phyloP scores from a whole-genome alignment of 2,797 vertebrate genomes.

The Carapus acus region DNA sequence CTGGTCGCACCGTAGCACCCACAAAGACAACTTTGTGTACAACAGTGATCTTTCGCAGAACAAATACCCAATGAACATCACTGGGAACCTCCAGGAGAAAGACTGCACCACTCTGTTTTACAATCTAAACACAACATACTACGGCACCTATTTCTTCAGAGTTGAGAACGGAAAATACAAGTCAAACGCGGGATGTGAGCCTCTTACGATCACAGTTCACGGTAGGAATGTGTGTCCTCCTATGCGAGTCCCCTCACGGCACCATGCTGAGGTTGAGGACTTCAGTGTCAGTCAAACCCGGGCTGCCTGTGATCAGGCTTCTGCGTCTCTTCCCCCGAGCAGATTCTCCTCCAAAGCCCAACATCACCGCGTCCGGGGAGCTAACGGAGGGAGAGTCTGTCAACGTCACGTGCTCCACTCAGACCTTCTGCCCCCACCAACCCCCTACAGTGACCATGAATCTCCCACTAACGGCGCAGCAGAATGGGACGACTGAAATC shows the following conservation, averaged over 20 bases:
- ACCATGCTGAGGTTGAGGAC: no score
- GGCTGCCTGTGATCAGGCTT: neutral
- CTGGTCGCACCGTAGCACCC: no score
- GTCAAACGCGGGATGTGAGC: constrained; percentile 4
- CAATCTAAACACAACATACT: neutral
- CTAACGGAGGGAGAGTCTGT: constrained; percentile 9
- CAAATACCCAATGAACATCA: constrained; percentile 13
- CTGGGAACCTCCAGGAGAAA: constrained; percentile 37
- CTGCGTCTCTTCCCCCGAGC: constrained; percentile 1
- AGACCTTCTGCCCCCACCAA: constrained; percentile 49
- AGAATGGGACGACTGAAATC: constrained; percentile 13
- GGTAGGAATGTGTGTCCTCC: constrained; percentile 38
- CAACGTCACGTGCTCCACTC: constrained; percentile 52
- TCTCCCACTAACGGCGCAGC: constrained; percentile 5
- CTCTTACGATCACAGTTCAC: constrained; percentile 28
- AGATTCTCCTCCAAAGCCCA: constrained; percentile 38
- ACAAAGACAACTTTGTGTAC: constrained; percentile 21
- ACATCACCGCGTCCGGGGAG: no score
- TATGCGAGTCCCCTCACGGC: no score
- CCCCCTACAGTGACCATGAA: constrained; percentile 57
- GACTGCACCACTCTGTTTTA: constrained; percentile 58
- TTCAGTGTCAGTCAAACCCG: no score
- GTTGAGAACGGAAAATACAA: fast-evolving
- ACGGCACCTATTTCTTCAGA: constrained; percentile 48
- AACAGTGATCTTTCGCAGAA: constrained; percentile 1